Percentiles rank a stretch among this genome's conserved stretches.
Conservation (phyloP, 2,888 invertebrate genomes). For the Argyra leucocephala region DNA sequence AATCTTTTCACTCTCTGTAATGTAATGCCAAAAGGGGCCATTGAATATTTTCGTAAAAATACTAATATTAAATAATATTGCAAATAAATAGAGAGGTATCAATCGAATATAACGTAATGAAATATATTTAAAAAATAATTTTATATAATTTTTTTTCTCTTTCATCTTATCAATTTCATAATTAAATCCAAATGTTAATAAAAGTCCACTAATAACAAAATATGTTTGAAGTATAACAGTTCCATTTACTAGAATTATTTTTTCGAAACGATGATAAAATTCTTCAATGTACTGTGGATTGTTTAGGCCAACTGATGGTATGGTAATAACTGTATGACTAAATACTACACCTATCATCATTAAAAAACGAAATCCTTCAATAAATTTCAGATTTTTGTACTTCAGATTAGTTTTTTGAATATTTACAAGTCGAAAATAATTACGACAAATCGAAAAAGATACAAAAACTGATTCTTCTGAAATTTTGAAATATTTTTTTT, state of each 20-base stretch:
- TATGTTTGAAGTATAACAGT: conserved; percentile 48
- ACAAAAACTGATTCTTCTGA: background rate
- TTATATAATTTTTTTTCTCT: conserved; percentile 22
- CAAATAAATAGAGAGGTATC: conserved; percentile 32
- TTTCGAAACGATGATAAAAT: conserved; percentile 7
- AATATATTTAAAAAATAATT: conserved; percentile 33
- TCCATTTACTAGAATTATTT: conserved; percentile 43
- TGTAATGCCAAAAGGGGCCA: conserved; percentile 43
- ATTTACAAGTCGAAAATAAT: background rate
- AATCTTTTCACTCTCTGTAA: conserved; percentile 32
- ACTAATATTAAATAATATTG: conserved; percentile 35
- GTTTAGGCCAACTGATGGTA: background rate
- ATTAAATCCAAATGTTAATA: conserved; percentile 36
- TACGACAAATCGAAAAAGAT: background rate
- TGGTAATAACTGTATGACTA: background rate
- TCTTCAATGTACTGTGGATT: background rate
- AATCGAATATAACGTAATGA: conserved; percentile 34
- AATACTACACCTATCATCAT: background rate
- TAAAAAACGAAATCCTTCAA: background rate
- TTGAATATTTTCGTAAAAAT: conserved; percentile 37
- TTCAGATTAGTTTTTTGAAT: background rate
- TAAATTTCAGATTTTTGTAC: background rate
- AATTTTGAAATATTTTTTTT: background rate
- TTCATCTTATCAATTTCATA: background rate
- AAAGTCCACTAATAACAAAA: conserved; percentile 50